Base-by-base conservation (phyloP, 2,113 vertebrate species). In the Leucosticte australis region DNA sequence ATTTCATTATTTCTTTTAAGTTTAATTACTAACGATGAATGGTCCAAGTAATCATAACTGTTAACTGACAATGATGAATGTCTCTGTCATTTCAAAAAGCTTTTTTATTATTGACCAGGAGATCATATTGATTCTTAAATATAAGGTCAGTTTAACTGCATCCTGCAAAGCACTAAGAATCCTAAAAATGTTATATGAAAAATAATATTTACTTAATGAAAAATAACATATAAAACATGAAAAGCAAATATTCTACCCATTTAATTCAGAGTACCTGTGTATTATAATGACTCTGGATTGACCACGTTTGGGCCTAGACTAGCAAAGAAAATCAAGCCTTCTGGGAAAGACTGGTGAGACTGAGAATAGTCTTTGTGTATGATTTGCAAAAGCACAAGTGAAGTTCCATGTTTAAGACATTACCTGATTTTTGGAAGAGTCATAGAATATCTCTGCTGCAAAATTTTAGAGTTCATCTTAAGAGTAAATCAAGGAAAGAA, bases 1-100 rank as follows among this genome's bases (percentile, higher is more conserved):
- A 95, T 91, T 73, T 57, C 7, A 73, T 96, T 96, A 77, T 67
- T 92, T 95, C 30, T 87, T 73, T 81, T 50, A 46, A 91, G 73
- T 95, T 89, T 93, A 94, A 84, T 87, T 90, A 96, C 59, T 70
- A 91, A 83, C 0, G 42, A 94, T 77, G 57, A 93, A 77, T n/a
- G 46, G 70, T 82, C 57, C 74, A 83, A 91, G 59, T 53, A 91
- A 81, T 65, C n/a, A 62, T 24, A 92, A 77, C 67, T 59, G 11
- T 75, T 76, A 83, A 84, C 67, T 85, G 87, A 91, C 82, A 95
- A 11, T 80, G 78, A 89, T 89, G 14, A 85, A 91, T 91, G 49
- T 30, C n/a, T 47, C 64, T 90, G 70, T 76, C 82, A 89, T 92
- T 93, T 92, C 35, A 71, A 90, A 92, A 90, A 78, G 46, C 33